A percentile compares a stretch with the other conserved stretches of the same genome.
These are phyloP conservation scores for Ectropis crepuscularia DNA, from an alignment of 2,888 invertebrate species.

Conservation along the genomic window DNA sequence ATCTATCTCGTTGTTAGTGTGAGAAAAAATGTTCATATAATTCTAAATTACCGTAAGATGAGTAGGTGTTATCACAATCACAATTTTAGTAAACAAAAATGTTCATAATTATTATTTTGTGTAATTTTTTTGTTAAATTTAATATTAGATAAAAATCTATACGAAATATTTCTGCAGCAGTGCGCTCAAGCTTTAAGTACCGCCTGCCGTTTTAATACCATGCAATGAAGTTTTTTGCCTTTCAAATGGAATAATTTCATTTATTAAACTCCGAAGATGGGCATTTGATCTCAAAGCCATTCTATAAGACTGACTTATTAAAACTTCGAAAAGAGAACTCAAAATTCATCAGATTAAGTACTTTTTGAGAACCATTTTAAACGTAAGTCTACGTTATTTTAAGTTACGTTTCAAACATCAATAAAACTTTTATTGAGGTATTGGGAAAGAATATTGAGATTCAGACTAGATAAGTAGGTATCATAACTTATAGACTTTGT, in stretches of 20 bases:
- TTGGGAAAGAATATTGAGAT: slow-evolving; percentile 15
- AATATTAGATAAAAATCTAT: too few relatives aligned
- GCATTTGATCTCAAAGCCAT: slow-evolving; percentile 18
- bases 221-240: slow-evolving; percentile 20
- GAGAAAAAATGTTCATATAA: too few relatives aligned
- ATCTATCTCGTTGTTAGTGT: too few relatives aligned
- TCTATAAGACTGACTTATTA: slow-evolving; percentile 16
- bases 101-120: too few relatives aligned
- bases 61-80: too few relatives aligned
- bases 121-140: too few relatives aligned
- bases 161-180: background rate
- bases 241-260: slow-evolving; percentile 17
- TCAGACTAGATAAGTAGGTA: slow-evolving; percentile 9
- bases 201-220: slow-evolving; percentile 16
- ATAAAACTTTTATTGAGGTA: slow-evolving; percentile 16
- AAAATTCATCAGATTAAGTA: slow-evolving; percentile 6
- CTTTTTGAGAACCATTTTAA: background rate
- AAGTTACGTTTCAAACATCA: slow-evolving; percentile 11
- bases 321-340: slow-evolving; percentile 5
- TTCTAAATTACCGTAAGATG: too few relatives aligned
- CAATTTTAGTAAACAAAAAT: too few relatives aligned
- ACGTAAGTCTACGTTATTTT: slow-evolving; percentile 7
- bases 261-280: slow-evolving; percentile 19
- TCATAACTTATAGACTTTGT: slow-evolving; percentile 12
- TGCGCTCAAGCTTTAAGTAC: background rate